Base-by-base conservation (phyloP, 30 jellyfish, hydroid and myxozoan species). In the Aurelia aurita region DNA sequence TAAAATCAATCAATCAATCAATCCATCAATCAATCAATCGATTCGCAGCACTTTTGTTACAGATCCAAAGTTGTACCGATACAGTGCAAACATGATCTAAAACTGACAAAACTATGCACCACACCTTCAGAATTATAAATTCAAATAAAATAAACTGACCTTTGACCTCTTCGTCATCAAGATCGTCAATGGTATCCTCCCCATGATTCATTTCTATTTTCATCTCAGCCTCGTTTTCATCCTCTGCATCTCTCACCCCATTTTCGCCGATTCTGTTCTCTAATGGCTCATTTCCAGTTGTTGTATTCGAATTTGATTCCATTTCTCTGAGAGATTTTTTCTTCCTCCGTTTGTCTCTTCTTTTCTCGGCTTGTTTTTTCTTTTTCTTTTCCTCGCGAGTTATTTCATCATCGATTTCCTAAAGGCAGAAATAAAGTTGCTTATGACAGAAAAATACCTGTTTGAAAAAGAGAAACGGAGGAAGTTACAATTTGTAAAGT, bases 361-460 rank as follows among this genome's bases (percentile, higher is more conserved):
- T 84, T 64, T 89, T 95, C 59, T 97, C 99, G 2, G 99, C 99
- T 53, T 84, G 92, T 54, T 95, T 89, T 68, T 95, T 87, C 91
- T 95, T 95, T 78, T 94, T 95, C 88, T 85, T 95, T 46, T 95
- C 99, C 72, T 95, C 99, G 20, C 99, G 87, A 43, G 88, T 82
- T 21, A 76, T 89, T 58, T 95, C 99, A 32, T 95, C 99, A 67
- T 95, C 99, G 9, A 95, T 72, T 75, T 95, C 99, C 99, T 95
- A 35, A 35, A 5, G 2, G 9, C 2, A 39, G 16, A 39, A 0
- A 39, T 6, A 39, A 6, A 39, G 51, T 39, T 39, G 51, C 16
- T 39, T 9, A 39, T 4, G 15, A 6, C 2, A 39, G 51, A 8
- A 39, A 39, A 39, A 39, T 7, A 34, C 4, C 4, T 34, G 46